phyloP scores from a whole-genome alignment of 2,797 vertebrate species.

The Enteromius viviparus region DNA sequence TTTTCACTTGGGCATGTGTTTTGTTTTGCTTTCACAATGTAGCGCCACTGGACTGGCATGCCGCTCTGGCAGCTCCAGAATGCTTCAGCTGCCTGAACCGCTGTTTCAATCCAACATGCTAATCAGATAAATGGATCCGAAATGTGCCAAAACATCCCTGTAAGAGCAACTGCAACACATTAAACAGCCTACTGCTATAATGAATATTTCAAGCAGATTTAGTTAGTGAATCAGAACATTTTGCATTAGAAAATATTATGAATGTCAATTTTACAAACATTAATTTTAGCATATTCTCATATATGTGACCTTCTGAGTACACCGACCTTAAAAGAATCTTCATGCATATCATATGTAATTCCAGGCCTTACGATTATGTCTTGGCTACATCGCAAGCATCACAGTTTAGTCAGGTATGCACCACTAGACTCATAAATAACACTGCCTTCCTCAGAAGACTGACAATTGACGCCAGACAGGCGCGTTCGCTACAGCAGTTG shows the following conservation, averaged over 20 bases:
- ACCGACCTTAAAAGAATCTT: conserved; percentile 1
- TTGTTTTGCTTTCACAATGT: conserved; percentile 59
- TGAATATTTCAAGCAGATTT: conserved; percentile 22
- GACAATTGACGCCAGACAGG: conserved; percentile 73
- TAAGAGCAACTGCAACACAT: conserved; percentile 37
- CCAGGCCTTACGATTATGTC: conserved; percentile 66
- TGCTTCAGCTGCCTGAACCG: conserved; percentile 22
- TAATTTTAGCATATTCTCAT: conserved; percentile 26
- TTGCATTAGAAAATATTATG: conserved; percentile 8
- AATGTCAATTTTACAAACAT: conserved; percentile 48
- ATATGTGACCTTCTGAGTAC: not conserved
- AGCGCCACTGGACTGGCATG: conserved; percentile 46
- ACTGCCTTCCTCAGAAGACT: conserved; percentile 71
- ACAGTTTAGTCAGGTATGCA: conserved; percentile 67
- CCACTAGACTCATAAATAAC: conserved; percentile 72
- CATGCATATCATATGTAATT: conserved; percentile 55
- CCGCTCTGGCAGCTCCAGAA: conserved; percentile 29
- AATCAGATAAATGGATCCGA: conserved; percentile 45
- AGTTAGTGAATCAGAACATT: conserved; percentile 24
- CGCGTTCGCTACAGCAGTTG: conserved; percentile 67
- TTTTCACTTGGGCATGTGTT: conserved; percentile 55
- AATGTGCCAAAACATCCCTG: conserved; percentile 33
- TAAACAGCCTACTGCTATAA: conserved; percentile 23
- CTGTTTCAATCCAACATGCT: conserved; percentile 43
- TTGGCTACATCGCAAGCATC: conserved; percentile 67